A percentile compares a stretch with the other conserved stretches of the same genome.
phyloP scores from a whole-genome alignment of 2,113 vertebrate species.

The Microtus pennsylvanicus region DNA sequence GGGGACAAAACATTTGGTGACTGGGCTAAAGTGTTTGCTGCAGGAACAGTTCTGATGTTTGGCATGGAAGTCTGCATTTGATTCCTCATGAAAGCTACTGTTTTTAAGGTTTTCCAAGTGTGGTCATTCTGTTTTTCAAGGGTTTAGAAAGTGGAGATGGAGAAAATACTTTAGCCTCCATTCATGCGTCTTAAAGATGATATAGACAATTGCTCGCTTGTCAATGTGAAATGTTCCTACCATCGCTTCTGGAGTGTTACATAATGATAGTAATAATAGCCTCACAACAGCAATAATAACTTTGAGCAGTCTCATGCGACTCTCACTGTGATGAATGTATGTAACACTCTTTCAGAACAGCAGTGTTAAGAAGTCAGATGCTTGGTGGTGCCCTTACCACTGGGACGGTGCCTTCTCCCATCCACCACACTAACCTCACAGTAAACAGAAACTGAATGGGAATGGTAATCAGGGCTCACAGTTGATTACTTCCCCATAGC shows the following conservation, averaged over 20 bases:
- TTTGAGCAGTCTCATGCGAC: neutral
- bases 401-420: neutral
- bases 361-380: neutral
- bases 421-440: neutral
- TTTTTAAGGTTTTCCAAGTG: slow-evolving; percentile 19
- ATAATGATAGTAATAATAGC: neutral
- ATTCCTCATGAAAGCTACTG: neutral
- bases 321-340: neutral
- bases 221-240: slow-evolving; percentile 7
- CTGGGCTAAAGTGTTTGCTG: neutral
- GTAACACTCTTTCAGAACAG: neutral
- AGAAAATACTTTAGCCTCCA: neutral
- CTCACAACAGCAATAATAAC: neutral
- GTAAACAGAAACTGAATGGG: slow-evolving; percentile 3
- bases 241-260: neutral
- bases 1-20: neutral
- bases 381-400: neutral
- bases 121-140: neutral
- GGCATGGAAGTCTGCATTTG: neutral
- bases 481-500: neutral
- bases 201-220: neutral
- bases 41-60: neutral
- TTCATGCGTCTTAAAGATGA: slow-evolving; percentile 20
- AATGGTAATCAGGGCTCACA: neutral
- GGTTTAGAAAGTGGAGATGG: neutral